A percentile compares a stretch with the other conserved stretches of the same genome.
These are phyloP conservation scores for Zoanthus solanderi DNA, from an alignment of 92 coral and sea anemone genomes.

Conservation along the genomic window DNA sequence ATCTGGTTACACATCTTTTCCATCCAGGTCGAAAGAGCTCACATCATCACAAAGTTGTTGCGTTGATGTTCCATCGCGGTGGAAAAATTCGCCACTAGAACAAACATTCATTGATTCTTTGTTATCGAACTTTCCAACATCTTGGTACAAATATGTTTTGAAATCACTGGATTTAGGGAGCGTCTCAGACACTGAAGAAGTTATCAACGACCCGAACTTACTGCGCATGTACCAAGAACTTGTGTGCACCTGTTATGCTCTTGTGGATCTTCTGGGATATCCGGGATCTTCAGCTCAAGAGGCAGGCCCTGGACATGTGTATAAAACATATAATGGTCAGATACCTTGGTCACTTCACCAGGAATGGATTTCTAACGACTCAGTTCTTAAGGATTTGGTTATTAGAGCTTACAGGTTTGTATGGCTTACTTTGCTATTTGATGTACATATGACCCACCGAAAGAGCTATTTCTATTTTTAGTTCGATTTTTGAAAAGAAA, in stretches of 20 bases:
- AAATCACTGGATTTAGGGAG: constrained; percentile 56
- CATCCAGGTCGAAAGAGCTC: constrained; percentile 25
- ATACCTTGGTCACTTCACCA: constrained; percentile 93
- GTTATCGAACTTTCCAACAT: constrained; percentile 68
- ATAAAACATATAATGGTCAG: constrained; percentile 76
- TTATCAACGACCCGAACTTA: constrained; percentile 61
- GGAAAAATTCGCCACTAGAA: constrained; percentile 74
- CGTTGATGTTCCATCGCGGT: constrained; percentile 73
- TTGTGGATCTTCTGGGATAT: constrained; percentile 89
- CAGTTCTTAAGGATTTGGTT: constrained; percentile 73
- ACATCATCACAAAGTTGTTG: constrained; percentile 63
- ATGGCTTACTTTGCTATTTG: neutral
- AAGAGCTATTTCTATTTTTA: too few relatives aligned
- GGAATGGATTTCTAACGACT: constrained; percentile 83
- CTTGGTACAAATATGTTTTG: constrained; percentile 78
- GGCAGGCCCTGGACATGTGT: constrained; percentile 90
- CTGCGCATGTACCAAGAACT: constrained; percentile 62
- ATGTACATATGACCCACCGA: neutral
- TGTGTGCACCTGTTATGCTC: constrained; percentile 78
- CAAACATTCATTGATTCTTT: constrained; percentile 62
- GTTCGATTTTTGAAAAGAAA: too few relatives aligned
- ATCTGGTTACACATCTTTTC: constrained; percentile 15
- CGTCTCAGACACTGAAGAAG: constrained; percentile 48
- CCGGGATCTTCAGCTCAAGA: constrained; percentile 82
- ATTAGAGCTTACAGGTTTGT: constrained; percentile 93